Percentiles rank a stretch among this genome's conserved stretches.
These are phyloP conservation scores for Herpetotheres cachinnans DNA, from an alignment of 2,113 vertebrate species.

Conservation along the genomic window DNA sequence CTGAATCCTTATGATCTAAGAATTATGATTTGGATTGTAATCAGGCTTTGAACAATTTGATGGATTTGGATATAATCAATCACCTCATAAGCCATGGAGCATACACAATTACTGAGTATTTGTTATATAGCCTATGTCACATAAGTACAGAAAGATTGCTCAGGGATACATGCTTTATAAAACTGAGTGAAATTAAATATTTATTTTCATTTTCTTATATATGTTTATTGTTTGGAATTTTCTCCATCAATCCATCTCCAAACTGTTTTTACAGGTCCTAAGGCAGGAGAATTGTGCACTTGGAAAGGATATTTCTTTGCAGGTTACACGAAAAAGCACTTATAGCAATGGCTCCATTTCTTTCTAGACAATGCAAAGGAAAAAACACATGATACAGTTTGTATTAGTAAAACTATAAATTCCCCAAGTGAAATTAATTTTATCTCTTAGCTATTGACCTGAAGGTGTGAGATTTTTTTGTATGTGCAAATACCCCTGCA, in stretches of 20 bases:
- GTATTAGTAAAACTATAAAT: not conserved
- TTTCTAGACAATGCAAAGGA: not conserved
- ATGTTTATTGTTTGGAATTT: not conserved
- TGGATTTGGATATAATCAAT: slow-evolving; percentile 20
- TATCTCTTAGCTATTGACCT: not conserved
- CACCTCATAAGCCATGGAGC: not conserved
- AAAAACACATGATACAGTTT: not conserved
- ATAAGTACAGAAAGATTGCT: not conserved
- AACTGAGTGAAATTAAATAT: not conserved
- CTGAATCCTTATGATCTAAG: not conserved
- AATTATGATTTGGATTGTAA: not conserved
- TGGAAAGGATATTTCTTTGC: not conserved
- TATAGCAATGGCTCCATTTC: not conserved
- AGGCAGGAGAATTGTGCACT: not conserved
- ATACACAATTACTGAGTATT: not conserved
- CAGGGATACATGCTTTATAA: not conserved
- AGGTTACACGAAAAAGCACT: not conserved
- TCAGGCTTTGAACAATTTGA: not conserved
- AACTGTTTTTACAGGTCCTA: not conserved
- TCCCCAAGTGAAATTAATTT: not conserved
- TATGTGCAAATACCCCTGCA: not conserved
- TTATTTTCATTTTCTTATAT: not conserved
- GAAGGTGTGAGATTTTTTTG: not conserved
- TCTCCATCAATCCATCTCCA: not conserved
- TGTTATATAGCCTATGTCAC: not conserved